A percentile compares a stretch with the other conserved stretches of the same genome.
Conservation (phyloP, 2,797 vertebrate genomes). For the Scomberomorus guttatus region DNA sequence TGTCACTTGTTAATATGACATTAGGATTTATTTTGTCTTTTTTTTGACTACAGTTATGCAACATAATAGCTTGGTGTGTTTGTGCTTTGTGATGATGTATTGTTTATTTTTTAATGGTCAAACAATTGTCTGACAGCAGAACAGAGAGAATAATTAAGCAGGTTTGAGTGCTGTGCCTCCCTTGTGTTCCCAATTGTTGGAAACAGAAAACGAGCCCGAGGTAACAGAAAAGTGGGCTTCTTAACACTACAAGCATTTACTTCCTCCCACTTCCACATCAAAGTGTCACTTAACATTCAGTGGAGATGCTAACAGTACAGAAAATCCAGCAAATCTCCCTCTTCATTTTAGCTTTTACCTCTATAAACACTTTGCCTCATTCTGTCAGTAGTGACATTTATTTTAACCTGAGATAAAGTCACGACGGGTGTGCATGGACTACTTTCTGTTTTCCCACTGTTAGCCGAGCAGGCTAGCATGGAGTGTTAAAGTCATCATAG, state of each 20-base stretch:
- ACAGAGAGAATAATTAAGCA: slow-evolving; percentile 73
- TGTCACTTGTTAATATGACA: slow-evolving; percentile 44
- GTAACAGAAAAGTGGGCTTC: slow-evolving; percentile 45
- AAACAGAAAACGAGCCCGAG: slow-evolving; percentile 56
- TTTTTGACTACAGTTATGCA: slow-evolving; percentile 41
- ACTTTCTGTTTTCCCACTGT: slow-evolving; percentile 34
- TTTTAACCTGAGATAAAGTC: slow-evolving; percentile 54
- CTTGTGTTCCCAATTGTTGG: slow-evolving; percentile 61
- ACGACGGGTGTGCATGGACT: not conserved
- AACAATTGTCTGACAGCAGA: slow-evolving; percentile 67
- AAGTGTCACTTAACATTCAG: slow-evolving; percentile 62
- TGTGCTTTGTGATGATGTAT: slow-evolving; percentile 56
- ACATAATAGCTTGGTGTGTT: slow-evolving; percentile 36
- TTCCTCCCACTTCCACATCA: slow-evolving; percentile 63
- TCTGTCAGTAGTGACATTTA: slow-evolving; percentile 45
- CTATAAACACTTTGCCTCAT: slow-evolving; percentile 45
- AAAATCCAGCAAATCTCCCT: slow-evolving; percentile 36
- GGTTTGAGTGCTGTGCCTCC: slow-evolving; percentile 60
- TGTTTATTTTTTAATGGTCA: slow-evolving; percentile 72
- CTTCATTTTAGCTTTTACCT: slow-evolving; percentile 24
- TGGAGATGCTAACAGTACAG: slow-evolving; percentile 21
- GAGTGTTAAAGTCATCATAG: slow-evolving; percentile 31
- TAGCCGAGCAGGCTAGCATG: slow-evolving; percentile 19
- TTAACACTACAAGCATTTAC: slow-evolving; percentile 53
- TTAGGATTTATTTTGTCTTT: slow-evolving; percentile 30